Evolutionary conservation across 2,797 vertebrate genomes (phyloP).

Genomic region (Sebastes diaconus): DNA sequence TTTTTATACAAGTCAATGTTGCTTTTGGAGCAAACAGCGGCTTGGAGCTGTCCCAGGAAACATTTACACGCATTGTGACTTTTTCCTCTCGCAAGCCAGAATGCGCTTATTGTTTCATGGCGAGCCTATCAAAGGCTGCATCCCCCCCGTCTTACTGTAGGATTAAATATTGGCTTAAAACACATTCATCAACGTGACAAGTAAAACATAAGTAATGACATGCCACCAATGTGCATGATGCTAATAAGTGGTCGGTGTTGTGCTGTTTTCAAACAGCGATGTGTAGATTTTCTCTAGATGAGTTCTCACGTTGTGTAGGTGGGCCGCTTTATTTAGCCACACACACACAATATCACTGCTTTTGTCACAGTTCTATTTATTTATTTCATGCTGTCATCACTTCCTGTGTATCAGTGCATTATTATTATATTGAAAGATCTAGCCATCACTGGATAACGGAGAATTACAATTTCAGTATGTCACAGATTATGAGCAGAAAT

Average conservation of each 20-base stretch:
- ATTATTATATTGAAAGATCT: background rate
- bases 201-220: background rate
- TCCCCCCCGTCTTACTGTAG: background rate
- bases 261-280: background rate
- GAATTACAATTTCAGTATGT: background rate
- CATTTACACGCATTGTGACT: constrained; percentile 72
- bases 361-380: constrained; percentile 5
- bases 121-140: constrained; percentile 24
- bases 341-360: background rate
- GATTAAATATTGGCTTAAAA: background rate
- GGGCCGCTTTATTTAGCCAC: constrained; percentile 17
- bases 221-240: background rate
- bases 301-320: constrained; percentile 26
- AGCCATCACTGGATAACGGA: background rate
- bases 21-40: constrained; percentile 76
- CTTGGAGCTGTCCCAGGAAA: constrained; percentile 79
- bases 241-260: background rate
- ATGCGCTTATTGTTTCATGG: constrained; percentile 38
- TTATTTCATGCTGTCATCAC: background rate
- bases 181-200: background rate
- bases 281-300: background rate
- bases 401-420: background rate
- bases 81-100: constrained; percentile 41
- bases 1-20: constrained; percentile 79
- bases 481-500: background rate